Evolutionary conservation across 2,113 vertebrate species (phyloP), one percentile per base, ranked within the genome.

Genomic region (Alouatta palliata): DNA sequence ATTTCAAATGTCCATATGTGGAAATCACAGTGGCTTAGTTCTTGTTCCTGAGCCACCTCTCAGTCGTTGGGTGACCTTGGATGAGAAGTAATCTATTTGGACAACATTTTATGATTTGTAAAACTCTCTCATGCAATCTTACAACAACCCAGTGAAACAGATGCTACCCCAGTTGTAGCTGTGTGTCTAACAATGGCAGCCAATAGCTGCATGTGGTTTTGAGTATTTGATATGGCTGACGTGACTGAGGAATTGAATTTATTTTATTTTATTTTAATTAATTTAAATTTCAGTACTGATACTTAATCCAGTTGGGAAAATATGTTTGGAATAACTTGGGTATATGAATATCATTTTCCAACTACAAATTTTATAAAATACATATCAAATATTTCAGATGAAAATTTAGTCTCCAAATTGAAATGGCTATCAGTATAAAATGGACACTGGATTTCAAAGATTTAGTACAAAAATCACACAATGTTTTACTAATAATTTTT

Each of bases 311-410:
- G 27, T 58, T 81, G n/a, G 54, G 81, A 94, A 94, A 71, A 87
- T 80, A 81, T 54, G 21, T 73, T 96, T 81, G 49, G n/a, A 92
- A 85, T 13, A 97, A 87, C 25, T 66, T 96, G 45, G 7, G 19
- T 68, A 68, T 35, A 40, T 85, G 35, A 77, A 58, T 76, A 52
- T 96, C 68, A 86, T 70, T 82, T 95, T 92, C 96, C n/a, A 94
- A 66, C 52, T 68, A 45, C 13, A 73, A 58, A 70, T 84, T 97
- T 85, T 94, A 94, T 82, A 54, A 95, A 93, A 81, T 76, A 96
- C 25, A 93, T 75, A 91, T 90, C 37, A 97, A 68, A 5, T 80
- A 87, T 90, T 97, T 96, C 58, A 82, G 80, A 40, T 56, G 79
- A 96, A 92, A 94, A 73, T 43, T 66, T 92, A 73, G 30, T 54